Base-by-base conservation (phyloP, 1,140 invertebrate genomes). In the Bacillus rossius region DNA sequence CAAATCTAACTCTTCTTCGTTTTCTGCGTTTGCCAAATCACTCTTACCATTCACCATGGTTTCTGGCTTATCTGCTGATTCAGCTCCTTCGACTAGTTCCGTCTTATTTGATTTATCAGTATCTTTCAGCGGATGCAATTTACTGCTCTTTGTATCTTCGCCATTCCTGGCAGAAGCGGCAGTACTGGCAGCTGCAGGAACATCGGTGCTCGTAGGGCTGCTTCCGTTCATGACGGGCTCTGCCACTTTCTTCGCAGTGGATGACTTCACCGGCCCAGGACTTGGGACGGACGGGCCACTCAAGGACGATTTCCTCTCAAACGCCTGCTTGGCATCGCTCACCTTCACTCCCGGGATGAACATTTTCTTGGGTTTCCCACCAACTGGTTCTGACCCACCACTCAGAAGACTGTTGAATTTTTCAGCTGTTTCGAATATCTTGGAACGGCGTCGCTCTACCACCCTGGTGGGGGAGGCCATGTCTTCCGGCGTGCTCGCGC, bases 301-400 rank as follows among this genome's bases (percentile, higher is more conserved):
- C 43, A 48, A 81, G 79, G 86, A 34, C 84, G 77, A 63, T 81
- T 88, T 23, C 83, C 87, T 74, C 87, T 92, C 90, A 70, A 91
- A 92, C 63, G 88, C 88, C 63, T 87, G 85, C 64, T 91, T 91
- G 53, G 87, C 89, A 67, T 86, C 90, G 55, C 86, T 86, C 2
- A 92, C 89, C 68, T 88, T 89, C 13, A 90, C 87, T 23, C 85
- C 88, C 14, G 88, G 85, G 67, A 91, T 86, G 61, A 87, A 82
- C 26, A 89, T 79, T 67, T 91, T 91, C 69, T 90, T 91, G 14
- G 85, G 84, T 69, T 90, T 90, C 26, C 86, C 66, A 25, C 47
- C 43, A 50, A 51, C 38, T 23, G 37, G 4, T n/a, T 54, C 50
- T 13, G 56, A 49, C 16, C 50, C 60, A 17, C 51, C 49, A 23